Percentiles rank a stretch among this genome's conserved stretches.
Evolutionary conservation across 1,140 invertebrate genomes (phyloP).

Genomic region (Maconellicoccus hirsutus): DNA sequence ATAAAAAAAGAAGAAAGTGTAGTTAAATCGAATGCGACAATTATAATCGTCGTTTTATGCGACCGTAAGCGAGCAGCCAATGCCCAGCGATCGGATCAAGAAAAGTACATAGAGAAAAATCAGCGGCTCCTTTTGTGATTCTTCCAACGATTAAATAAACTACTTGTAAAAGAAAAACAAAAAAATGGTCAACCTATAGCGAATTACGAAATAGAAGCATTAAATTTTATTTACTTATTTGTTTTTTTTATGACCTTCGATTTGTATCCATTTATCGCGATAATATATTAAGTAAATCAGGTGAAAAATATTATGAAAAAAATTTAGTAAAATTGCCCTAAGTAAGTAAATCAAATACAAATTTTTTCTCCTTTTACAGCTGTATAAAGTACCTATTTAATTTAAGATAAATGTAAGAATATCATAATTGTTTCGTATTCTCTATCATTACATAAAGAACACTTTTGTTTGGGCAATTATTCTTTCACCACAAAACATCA

Average conservation of each 20-base stretch:
- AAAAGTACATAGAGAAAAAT: constrained; percentile 22
- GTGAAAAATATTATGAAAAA: no score
- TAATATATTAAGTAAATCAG: no score
- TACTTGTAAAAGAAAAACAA: constrained; percentile 20
- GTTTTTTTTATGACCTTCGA: constrained; percentile 14
- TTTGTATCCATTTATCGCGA: neutral
- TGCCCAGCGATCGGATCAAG: constrained; percentile 18
- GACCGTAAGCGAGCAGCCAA: constrained; percentile 18
- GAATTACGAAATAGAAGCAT: constrained; percentile 20
- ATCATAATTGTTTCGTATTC: no score
- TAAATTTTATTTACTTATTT: constrained; percentile 18
- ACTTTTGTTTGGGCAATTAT: no score
- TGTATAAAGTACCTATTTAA: no score
- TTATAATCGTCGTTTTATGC: constrained; percentile 22
- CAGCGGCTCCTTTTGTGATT: constrained; percentile 21
- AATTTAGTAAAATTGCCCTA: no score
- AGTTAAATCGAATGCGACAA: constrained; percentile 20
- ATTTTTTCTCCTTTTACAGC: no score
- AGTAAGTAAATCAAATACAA: no score
- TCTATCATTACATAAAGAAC: no score
- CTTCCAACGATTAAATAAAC: constrained; percentile 20
- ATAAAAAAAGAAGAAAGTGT: constrained; percentile 20
- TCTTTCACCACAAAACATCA: no score
- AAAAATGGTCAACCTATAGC: neutral
- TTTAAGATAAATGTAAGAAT: no score